Percentiles rank a stretch among this genome's conserved stretches.
Evolutionary conservation across 2,888 invertebrate genomes (phyloP).

Genomic region (Punctoribates punctum): DNA sequence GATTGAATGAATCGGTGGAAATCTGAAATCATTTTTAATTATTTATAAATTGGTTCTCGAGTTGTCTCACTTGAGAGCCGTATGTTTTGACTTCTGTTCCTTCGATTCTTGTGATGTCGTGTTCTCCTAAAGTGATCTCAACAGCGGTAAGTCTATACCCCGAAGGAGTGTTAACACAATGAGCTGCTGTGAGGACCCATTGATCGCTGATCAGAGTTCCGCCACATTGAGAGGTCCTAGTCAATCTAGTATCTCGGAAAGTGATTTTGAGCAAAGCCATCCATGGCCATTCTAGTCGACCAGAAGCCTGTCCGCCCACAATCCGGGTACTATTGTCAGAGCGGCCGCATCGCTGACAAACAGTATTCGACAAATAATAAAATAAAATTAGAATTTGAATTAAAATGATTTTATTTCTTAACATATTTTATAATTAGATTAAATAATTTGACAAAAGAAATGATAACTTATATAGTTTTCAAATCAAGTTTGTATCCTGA

Average conservation of each 20-base stretch:
- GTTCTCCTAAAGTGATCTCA: background rate
- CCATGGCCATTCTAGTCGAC: conserved; percentile 19
- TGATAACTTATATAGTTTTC: no score
- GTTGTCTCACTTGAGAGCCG: background rate
- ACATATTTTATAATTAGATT: no score
- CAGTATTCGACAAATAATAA: no score
- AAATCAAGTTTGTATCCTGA: no score
- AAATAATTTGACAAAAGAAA: no score
- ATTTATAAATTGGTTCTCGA: background rate
- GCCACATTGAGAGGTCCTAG: background rate
- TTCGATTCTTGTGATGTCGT: background rate
- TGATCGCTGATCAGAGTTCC: background rate
- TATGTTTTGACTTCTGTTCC: background rate
- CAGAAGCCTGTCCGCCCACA: background rate
- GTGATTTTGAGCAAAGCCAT: background rate
- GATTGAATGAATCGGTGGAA: background rate
- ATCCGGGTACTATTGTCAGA: background rate
- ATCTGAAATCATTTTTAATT: background rate
- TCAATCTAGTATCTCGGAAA: background rate
- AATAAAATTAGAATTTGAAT: background rate
- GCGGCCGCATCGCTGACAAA: no score
- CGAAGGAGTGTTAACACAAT: background rate
- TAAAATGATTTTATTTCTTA: background rate
- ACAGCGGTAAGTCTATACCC: background rate
- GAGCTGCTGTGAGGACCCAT: background rate